Evolutionary conservation across 2,113 vertebrate genomes (phyloP).

Genomic region (Thermophis baileyi): DNA sequence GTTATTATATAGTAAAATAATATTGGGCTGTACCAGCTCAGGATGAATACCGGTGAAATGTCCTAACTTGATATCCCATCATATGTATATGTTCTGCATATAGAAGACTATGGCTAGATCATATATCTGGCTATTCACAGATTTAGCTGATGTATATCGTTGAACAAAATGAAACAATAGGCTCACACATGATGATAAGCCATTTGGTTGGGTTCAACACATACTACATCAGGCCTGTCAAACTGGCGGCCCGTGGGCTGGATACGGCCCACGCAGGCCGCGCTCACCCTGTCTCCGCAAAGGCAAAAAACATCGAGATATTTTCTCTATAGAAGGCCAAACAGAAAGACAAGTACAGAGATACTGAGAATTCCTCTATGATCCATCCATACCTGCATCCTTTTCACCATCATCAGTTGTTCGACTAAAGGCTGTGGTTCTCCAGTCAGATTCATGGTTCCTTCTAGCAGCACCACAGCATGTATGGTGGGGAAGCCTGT

Average conservation of each 20-base stretch:
- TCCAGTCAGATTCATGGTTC: constrained; percentile 96
- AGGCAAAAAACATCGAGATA: no score
- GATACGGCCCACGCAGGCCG: no score
- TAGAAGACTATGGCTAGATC: background rate
- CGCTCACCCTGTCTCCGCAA: no score
- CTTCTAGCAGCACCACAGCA: constrained; percentile 91
- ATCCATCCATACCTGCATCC: constrained; percentile 86
- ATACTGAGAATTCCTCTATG: background rate
- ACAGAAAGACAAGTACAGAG: background rate
- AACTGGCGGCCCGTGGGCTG: no score
- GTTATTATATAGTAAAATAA: background rate
- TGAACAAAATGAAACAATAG: background rate
- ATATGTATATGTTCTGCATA: background rate
- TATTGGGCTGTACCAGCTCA: background rate
- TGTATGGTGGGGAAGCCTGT: constrained; percentile 91
- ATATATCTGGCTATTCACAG: background rate
- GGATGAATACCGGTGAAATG: background rate
- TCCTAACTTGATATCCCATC: background rate
- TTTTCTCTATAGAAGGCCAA: background rate
- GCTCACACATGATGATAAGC: background rate
- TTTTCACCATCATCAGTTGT: constrained; percentile 97
- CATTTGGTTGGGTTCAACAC: background rate
- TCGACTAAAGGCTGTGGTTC: constrained; percentile 92
- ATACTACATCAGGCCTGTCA: background rate
- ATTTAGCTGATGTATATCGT: background rate